phyloP scores from a whole-genome alignment of 2,888 invertebrate genomes.

The Drosophila buzzatii region DNA sequence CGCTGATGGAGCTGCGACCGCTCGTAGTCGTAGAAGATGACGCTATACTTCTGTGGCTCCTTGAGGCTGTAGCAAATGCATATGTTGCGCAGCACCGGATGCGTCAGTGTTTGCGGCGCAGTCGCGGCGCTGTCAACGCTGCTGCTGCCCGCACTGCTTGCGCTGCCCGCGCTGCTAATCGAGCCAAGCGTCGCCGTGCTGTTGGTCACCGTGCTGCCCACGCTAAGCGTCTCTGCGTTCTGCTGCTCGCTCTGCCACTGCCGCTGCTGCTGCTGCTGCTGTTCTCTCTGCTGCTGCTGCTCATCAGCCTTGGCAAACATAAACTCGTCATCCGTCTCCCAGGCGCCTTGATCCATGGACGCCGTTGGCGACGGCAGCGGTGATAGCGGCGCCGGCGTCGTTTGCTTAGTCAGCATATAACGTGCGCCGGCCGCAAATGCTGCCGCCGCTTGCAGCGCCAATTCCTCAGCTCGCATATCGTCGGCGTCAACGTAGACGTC shows the following conservation, averaged over 20 bases:
- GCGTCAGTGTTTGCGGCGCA: slow-evolving; percentile 48
- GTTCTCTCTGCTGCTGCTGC: slow-evolving; percentile 1
- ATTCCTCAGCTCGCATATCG: slow-evolving; percentile 45
- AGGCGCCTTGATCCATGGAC: slow-evolving; percentile 83
- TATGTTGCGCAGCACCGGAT: slow-evolving; percentile 81
- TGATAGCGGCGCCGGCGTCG: slow-evolving; percentile 39
- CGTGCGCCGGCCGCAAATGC: slow-evolving; percentile 66
- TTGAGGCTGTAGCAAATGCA: slow-evolving; percentile 82
- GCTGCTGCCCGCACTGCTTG: slow-evolving; percentile 18
- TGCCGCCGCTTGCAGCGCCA: slow-evolving; percentile 62
- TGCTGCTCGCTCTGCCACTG: background rate
- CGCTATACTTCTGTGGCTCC: slow-evolving; percentile 82
- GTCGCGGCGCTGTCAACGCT: slow-evolving; percentile 22
- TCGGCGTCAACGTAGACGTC: slow-evolving; percentile 22
- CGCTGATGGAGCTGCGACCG: slow-evolving; percentile 73
- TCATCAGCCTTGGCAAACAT: slow-evolving; percentile 77
- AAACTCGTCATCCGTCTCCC: slow-evolving; percentile 85
- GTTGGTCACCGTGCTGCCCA: slow-evolving; percentile 83
- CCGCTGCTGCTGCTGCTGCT: background rate
- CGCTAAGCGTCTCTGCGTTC: slow-evolving; percentile 60
- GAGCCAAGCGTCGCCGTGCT: slow-evolving; percentile 81
- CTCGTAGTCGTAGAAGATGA: slow-evolving; percentile 84
- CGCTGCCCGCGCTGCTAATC: slow-evolving; percentile 48
- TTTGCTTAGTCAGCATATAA: slow-evolving; percentile 55
- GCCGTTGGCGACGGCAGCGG: slow-evolving; percentile 64